A percentile compares a stretch with the other conserved stretches of the same genome.
These are phyloP conservation scores for Ctena decussata DNA, from an alignment of 2,888 invertebrate genomes.

Conservation along the genomic window DNA sequence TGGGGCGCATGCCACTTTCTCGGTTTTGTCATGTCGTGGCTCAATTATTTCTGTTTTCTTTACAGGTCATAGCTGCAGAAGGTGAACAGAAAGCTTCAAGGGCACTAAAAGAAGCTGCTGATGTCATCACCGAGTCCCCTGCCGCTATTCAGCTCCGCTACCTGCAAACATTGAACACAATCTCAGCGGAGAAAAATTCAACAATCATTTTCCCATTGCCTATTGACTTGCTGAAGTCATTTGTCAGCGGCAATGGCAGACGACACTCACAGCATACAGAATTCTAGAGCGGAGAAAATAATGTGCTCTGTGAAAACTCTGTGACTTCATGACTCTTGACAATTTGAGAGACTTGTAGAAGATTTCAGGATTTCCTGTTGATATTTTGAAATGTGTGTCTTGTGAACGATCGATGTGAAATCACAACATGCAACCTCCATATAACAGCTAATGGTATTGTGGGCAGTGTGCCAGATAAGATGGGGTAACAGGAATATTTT, in stretches of 20 bases:
- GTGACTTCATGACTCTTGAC: too few relatives aligned
- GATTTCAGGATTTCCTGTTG: too few relatives aligned
- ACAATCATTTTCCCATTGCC: conserved; percentile 86
- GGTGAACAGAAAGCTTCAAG: conserved; percentile 90
- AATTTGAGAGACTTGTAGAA: too few relatives aligned
- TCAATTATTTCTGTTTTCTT: neutral
- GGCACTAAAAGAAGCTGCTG: conserved; percentile 94
- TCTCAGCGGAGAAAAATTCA: conserved; percentile 85
- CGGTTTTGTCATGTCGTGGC: too few relatives aligned
- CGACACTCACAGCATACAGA: neutral
- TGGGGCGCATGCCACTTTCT: too few relatives aligned
- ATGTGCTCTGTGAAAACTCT: too few relatives aligned
- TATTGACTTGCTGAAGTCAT: conserved; percentile 75
- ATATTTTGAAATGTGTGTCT: too few relatives aligned
- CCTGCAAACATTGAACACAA: conserved; percentile 85
- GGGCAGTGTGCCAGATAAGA: too few relatives aligned
- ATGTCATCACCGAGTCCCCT: conserved; percentile 94
- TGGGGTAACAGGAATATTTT: too few relatives aligned
- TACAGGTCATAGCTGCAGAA: conserved; percentile 88
- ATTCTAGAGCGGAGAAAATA: neutral
- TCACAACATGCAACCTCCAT: too few relatives aligned
- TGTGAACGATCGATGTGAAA: too few relatives aligned
- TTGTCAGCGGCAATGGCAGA: neutral
- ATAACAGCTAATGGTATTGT: too few relatives aligned
- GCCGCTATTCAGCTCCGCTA: conserved; percentile 91